Evolutionary conservation across 2,797 vertebrate genomes (phyloP).

Genomic region (Sebastes trivittatus): DNA sequence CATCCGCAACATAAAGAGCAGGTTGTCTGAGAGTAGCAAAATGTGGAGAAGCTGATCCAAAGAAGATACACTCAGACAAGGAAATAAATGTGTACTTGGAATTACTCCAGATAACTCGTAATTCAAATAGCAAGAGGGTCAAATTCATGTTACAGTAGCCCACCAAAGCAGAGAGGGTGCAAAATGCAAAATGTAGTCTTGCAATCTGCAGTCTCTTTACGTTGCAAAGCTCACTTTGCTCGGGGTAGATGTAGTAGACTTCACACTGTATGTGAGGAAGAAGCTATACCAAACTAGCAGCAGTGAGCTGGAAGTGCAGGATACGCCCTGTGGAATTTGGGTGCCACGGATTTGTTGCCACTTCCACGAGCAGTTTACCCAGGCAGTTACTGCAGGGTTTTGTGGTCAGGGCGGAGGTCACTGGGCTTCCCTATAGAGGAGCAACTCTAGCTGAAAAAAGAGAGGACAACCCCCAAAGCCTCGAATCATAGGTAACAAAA

Average conservation of each 20-base stretch:
- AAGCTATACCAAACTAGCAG: conserved; percentile 20
- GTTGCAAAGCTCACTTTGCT: conserved; percentile 39
- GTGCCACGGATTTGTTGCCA: conserved; percentile 60
- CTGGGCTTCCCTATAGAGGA: conserved; percentile 30
- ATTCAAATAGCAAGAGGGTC: conserved; percentile 31
- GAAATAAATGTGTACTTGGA: conserved; percentile 20
- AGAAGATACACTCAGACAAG: conserved; percentile 16
- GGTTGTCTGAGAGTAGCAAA: not conserved
- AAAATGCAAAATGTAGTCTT: conserved; percentile 7
- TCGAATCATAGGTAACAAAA: not conserved
- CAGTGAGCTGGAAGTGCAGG: conserved; percentile 45
- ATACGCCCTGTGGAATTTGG: conserved; percentile 64
- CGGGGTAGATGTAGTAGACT: conserved; percentile 7
- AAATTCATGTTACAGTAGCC: conserved; percentile 22
- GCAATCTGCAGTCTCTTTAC: too few species aligned
- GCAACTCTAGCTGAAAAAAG: not conserved
- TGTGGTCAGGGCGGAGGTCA: conserved; percentile 70
- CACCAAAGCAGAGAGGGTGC: conserved; percentile 31
- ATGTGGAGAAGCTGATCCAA: not conserved
- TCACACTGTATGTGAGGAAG: conserved; percentile 4
- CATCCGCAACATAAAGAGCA: not conserved
- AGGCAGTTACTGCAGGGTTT: conserved; percentile 48
- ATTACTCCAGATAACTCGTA: conserved; percentile 12
- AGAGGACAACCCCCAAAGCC: not conserved
- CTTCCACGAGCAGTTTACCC: conserved; percentile 60